Evolutionary conservation across 2,888 invertebrate genomes (phyloP).

Genomic region (Drosophila hawaiiensis): DNA sequence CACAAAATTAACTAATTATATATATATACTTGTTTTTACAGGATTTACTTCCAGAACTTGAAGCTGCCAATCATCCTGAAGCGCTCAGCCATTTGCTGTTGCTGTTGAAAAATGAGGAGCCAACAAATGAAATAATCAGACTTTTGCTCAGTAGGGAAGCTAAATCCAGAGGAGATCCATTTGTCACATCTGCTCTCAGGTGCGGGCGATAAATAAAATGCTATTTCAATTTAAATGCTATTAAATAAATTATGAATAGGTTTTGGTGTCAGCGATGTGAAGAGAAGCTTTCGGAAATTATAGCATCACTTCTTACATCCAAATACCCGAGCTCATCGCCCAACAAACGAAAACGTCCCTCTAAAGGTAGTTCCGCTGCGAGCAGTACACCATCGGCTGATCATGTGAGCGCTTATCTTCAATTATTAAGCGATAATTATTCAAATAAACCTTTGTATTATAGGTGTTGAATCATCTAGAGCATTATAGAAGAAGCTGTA

Average conservation of each 20-base stretch:
- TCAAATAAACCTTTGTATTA: slow-evolving; percentile 29
- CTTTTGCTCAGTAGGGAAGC: slow-evolving; percentile 92
- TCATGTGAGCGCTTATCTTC: slow-evolving; percentile 86
- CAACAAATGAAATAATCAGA: slow-evolving; percentile 93
- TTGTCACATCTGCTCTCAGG: slow-evolving; percentile 95
- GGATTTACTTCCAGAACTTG: slow-evolving; percentile 89
- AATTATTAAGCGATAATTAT: background rate
- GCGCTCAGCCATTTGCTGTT: slow-evolving; percentile 95
- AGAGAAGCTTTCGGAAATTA: slow-evolving; percentile 93
- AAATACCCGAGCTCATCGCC: slow-evolving; percentile 95
- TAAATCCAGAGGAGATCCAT: slow-evolving; percentile 91
- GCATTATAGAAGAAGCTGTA: slow-evolving; percentile 92
- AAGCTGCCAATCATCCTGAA: slow-evolving; percentile 94
- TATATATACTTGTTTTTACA: slow-evolving; percentile 31
- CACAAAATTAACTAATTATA: background rate
- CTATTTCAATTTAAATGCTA: background rate
- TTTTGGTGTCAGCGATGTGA: slow-evolving; percentile 98
- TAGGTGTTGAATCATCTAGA: slow-evolving; percentile 96
- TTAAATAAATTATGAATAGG: slow-evolving; percentile 58
- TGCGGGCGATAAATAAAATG: slow-evolving; percentile 31
- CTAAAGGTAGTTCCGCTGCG: slow-evolving; percentile 89
- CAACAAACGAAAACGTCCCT: slow-evolving; percentile 94
- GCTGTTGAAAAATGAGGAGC: slow-evolving; percentile 96
- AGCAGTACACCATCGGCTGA: slow-evolving; percentile 92
- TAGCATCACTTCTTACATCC: slow-evolving; percentile 91